Evolutionary conservation across 2,113 vertebrate species (phyloP), one percentile per base, ranked within the genome.

Genomic region (Trachemys scripta): DNA sequence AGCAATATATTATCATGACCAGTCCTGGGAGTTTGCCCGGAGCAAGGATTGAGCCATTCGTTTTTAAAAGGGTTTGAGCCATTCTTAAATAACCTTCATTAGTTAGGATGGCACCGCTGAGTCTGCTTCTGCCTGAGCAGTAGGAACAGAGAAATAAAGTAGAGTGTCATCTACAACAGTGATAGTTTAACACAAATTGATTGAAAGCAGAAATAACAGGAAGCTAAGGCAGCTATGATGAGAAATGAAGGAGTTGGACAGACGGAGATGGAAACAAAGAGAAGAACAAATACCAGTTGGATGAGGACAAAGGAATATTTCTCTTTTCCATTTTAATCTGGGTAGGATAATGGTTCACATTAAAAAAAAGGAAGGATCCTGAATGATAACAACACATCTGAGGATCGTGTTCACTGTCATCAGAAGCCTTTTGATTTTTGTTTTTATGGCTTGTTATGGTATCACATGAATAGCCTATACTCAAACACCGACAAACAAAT

Each of bases 141-240:
- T 35, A 50, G 95, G 79, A 95, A 96, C 94, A 75, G 51, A 91
- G 90, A 94, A 97, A 88, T 84, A 90, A 85, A 91, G 49, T 25
- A 84, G 91, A 88, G 54, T 82, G 56, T 93, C 89, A 76, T 82
- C 69, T 84, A 6, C 56, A 95, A 83, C 50, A 51, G 53, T 85
- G 92, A 94, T 78, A 93, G 91, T 94, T 97, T 92, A 94, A 97
- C 86, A 38, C 81, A 96, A 80, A 95, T 92, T 95, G 89, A 96
- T 94, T 97, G 89, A 93, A 93, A 82, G 57, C 88, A 95, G 75
- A 72, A 72, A 87, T 84, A 94, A 88, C 50, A 94, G 92, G 57
- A 93, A 91, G 9, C 69, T 94, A 88, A 16, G 9, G 89, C 85
- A 95, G 20, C 35, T 87, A 93, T 84, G 47, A 88, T 83, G 81